Conservation (phyloP, 1,140 invertebrate species). For the Euura saliciscinereae region DNA sequence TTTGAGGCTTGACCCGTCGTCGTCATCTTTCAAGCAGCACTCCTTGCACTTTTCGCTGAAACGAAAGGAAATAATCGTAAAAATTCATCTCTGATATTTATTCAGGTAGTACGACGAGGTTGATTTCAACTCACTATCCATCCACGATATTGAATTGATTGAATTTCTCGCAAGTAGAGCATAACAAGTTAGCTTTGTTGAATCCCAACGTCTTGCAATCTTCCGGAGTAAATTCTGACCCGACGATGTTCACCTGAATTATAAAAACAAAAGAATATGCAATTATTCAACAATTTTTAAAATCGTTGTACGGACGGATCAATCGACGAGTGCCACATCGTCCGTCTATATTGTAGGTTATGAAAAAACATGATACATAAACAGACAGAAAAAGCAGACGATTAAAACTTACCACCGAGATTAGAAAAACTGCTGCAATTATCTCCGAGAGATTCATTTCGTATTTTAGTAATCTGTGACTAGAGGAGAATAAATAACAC, state of each 20-base stretch:
- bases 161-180: slow-evolving; percentile 87
- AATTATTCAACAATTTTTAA: neutral
- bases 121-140: slow-evolving; percentile 61
- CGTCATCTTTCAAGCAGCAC: slow-evolving; percentile 73
- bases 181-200: slow-evolving; percentile 84
- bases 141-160: slow-evolving; percentile 76
- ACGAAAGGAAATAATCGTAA: slow-evolving; percentile 9
- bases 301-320: too few relatives aligned
- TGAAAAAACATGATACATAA: too few relatives aligned
- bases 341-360: too few relatives aligned
- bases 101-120: neutral
- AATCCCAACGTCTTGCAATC: slow-evolving; percentile 88
- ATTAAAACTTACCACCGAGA: too few relatives aligned
- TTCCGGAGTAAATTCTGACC: slow-evolving; percentile 73
- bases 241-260: slow-evolving; percentile 16
- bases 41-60: slow-evolving; percentile 75
- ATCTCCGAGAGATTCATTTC: too few relatives aligned
- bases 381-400: too few relatives aligned
- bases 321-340: too few relatives aligned
- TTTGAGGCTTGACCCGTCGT: slow-evolving; percentile 67
- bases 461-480: too few relatives aligned
- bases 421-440: too few relatives aligned
- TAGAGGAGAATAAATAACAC: too few relatives aligned
- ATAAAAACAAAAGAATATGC: slow-evolving; percentile 18
- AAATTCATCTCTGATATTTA: slow-evolving; percentile 16